phyloP scores from a whole-genome alignment of 2,888 invertebrate species.

The Meliscaeva auricollis region DNA sequence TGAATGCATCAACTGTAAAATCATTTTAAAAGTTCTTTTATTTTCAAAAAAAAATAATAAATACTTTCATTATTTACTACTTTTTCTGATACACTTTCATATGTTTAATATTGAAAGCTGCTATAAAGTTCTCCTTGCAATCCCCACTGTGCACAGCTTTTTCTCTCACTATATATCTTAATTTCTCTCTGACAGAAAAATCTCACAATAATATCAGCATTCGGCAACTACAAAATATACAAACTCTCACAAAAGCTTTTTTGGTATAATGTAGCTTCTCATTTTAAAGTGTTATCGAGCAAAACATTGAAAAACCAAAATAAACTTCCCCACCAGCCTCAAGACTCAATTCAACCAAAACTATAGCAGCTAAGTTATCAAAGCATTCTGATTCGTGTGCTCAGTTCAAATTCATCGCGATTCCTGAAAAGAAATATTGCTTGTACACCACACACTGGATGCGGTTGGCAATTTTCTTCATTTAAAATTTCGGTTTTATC shows the following conservation, averaged over 20 bases:
- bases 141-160: neutral
- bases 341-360: constrained; percentile 2
- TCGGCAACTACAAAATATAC: neutral
- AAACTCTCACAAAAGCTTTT: constrained; percentile 47
- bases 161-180: neutral
- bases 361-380: constrained; percentile 15
- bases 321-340: constrained; percentile 48
- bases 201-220: neutral
- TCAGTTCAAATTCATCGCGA: constrained; percentile 72
- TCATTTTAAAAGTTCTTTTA: too few species aligned
- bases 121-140: neutral
- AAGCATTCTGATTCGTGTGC: constrained; percentile 59
- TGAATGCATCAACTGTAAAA: too few species aligned
- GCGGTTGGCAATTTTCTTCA: constrained; percentile 37
- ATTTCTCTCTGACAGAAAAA: neutral
- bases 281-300: constrained; percentile 27
- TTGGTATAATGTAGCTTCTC: constrained; percentile 1
- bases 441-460: constrained; percentile 10
- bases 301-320: constrained; percentile 56
- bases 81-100: neutral
- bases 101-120: neutral
- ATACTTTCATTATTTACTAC: neutral
- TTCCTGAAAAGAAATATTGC: constrained; percentile 38
- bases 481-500: constrained; percentile 54
- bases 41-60: too few species aligned